Evolutionary conservation across 2,113 vertebrate genomes (phyloP).

Genomic region (Brachyhypopomus occidentalis): DNA sequence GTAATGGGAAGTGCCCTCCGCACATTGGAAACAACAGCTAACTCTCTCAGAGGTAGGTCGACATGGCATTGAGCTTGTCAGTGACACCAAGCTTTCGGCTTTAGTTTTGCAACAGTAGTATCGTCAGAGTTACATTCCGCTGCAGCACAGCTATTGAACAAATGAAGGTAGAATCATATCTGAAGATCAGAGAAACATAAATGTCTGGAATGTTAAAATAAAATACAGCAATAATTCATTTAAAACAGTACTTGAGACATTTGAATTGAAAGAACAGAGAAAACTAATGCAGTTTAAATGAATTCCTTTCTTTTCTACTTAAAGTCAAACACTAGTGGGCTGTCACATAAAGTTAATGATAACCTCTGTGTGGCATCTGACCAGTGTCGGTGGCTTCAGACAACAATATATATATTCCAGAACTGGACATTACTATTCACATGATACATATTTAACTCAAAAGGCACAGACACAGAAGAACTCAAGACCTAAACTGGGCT

Average conservation of each 20-base stretch:
- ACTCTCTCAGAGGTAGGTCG: conserved; percentile 69
- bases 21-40: conserved; percentile 53
- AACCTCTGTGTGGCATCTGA: conserved; percentile 60
- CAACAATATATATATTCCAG: conserved; percentile 25
- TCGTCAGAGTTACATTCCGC: conserved; percentile 41
- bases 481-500: conserved; percentile 4
- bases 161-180: conserved; percentile 57
- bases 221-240: conserved; percentile 65
- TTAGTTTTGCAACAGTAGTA: conserved; percentile 63
- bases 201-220: conserved; percentile 50
- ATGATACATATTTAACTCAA: background rate
- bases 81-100: conserved; percentile 50
- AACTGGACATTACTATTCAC: conserved; percentile 29
- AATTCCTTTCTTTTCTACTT: conserved; percentile 46
- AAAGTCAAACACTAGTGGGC: conserved; percentile 66
- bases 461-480: conserved; percentile 33
- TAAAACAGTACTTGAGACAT: conserved; percentile 52
- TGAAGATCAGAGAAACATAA: conserved; percentile 43
- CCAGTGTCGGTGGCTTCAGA: conserved; percentile 64
- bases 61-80: conserved; percentile 56
- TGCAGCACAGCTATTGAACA: conserved; percentile 54
- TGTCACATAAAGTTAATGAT: conserved; percentile 60
- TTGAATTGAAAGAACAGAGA: conserved; percentile 47
- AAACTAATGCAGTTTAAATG: conserved; percentile 58
- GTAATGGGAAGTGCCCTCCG: conserved; percentile 36